Base-by-base conservation (phyloP, 2,888 invertebrate genomes). In the Troilus luridus region DNA sequence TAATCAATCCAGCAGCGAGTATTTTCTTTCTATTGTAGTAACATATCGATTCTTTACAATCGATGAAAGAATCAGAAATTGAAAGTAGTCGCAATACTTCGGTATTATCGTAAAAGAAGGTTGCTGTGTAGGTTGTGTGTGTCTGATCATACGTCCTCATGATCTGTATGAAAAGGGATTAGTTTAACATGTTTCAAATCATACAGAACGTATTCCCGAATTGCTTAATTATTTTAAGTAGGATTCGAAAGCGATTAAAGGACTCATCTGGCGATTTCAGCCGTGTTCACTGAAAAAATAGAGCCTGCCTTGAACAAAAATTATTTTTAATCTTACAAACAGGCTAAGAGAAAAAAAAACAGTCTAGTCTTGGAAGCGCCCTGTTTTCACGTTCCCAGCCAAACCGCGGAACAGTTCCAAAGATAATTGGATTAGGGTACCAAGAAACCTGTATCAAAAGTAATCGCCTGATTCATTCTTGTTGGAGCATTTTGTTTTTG, bases 341-440 rank as follows among this genome's bases (percentile, higher is more conserved):
- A 27, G 67, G 10, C n/a, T 64, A 27, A 64, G n/a, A 64, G n/a
- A 24, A 67, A 67, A 81, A 27, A 77, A 72, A 85, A 41, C 41
- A 41, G 41, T 41, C 10, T 85, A 11, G 56, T 58, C 56, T 85
- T 85, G 85, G 85, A 85, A 85, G 56, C 85, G 6, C 2, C 56
- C n/a, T 21, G 21, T 85, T 85, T 85, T 85, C 56, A 56, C 85
- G 56, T n/a, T 56, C 56, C 56, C n/a, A 58, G 56, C 85, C 85
- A 85, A 85, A n/a, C 54, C 11, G 56, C 85, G 56, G 85, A 56
- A 58, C 56, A 54, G 56, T n/a, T 85, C 56, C 85, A 85, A 85
- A 85, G 85, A 85, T 85, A 58, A 85, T 85, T 56, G 85, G 56
- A 85, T 85, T 85, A 85, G 19, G 85, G 56, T 85, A 85, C 85